Base-by-base conservation (phyloP, 1,140 invertebrate species). In the Bombus picipes region DNA sequence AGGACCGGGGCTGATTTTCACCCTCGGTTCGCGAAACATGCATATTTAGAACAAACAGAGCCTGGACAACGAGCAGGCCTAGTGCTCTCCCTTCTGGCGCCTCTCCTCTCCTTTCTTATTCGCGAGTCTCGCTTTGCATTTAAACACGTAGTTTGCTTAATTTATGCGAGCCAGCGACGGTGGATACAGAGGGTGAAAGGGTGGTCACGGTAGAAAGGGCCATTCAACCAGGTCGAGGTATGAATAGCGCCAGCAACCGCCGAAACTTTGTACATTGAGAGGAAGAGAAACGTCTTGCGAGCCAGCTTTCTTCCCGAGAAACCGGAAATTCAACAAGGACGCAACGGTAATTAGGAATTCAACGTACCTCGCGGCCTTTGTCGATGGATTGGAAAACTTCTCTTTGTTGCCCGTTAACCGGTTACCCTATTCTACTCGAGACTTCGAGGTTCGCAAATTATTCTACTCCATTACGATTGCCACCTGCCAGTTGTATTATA, bases 111-210 rank as follows among this genome's bases (percentile, higher is more conserved):
- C 6, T 32, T 37, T 88, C 73, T 86, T 68, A 79, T 76, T 73
- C 86, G 34, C 71, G 32, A 62, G 72, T 13, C 74, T 73, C 53
- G 78, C 83, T 89, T 88, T 89, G 88, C 88, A 88, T 89, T 89
- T 88, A 86, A 89, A 86, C 82, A 88, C 81, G 83, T 88, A 89
- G 88, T 88, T 89, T 80, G 79, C 81, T 84, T 88, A 89, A 89
- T 88, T 89, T 89, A 89, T 89, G 86, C 88, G 82, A 62, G 39
- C 41, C 53, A 25, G 18, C 62, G n/a, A 15, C n/a, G n/a, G 2
- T 12, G 22, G 37, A 47, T 37, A 34, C 37, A 12, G 62, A 71
- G 66, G 66, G 82, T 25, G 75, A 70, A 71, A 43, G 73, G 59
- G 83, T 43, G 81, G 73, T 37, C 15, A 28, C n/a, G 32, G 8